Evolutionary conservation across 2,113 vertebrate species (phyloP).

Genomic region (Perca fluviatilis): DNA sequence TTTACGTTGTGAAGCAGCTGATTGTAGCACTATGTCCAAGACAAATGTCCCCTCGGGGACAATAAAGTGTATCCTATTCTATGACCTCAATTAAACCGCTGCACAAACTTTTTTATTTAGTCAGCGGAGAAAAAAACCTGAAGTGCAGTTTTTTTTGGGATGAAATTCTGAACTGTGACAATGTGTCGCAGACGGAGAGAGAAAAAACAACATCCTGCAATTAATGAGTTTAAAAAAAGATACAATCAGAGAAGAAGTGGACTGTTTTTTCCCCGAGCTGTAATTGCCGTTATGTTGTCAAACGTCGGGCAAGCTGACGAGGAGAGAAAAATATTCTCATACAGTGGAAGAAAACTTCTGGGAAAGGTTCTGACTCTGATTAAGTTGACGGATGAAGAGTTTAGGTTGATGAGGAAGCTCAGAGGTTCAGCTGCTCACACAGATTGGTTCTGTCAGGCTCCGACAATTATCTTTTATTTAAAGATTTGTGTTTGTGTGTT

Average conservation of each 20-base stretch:
- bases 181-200: neutral
- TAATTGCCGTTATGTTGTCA: slow-evolving; percentile 38
- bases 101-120: neutral
- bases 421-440: too few relatives aligned
- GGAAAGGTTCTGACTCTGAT: slow-evolving; percentile 9
- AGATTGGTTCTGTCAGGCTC: neutral
- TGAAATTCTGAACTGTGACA: neutral
- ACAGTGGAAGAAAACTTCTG: slow-evolving; percentile 3
- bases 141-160: too few relatives aligned
- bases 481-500: neutral
- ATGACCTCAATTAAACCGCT: slow-evolving; percentile 19
- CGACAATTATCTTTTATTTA: neutral
- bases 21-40: too few relatives aligned
- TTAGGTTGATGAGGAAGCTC: neutral
- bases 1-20: too few relatives aligned
- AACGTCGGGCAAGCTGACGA: neutral
- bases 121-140: neutral
- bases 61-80: too few relatives aligned
- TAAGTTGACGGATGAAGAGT: slow-evolving; percentile 16
- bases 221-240: slow-evolving; percentile 16
- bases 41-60: too few relatives aligned
- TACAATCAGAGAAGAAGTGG: neutral
- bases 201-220: neutral
- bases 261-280: neutral
- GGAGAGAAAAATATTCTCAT: slow-evolving; percentile 1